These are phyloP conservation scores for Xanthostigma xanthostigma DNA, from an alignment of 2,888 invertebrate species.

Conservation along the genomic window DNA sequence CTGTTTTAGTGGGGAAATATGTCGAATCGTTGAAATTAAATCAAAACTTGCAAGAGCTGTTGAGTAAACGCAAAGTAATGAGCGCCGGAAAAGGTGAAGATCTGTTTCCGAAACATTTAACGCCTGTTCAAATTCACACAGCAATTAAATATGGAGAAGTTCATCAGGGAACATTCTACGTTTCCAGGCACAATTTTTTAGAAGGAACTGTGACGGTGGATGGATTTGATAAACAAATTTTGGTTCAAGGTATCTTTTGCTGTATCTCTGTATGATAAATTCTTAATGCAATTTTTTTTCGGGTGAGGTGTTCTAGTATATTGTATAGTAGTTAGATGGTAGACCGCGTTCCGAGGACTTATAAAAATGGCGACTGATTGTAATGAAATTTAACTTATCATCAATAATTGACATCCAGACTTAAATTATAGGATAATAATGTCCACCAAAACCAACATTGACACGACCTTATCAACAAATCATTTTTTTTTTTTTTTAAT, in stretches of 20 bases:
- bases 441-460: too few species aligned
- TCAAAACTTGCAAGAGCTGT: slow-evolving; percentile 63
- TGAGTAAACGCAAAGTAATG: slow-evolving; percentile 51
- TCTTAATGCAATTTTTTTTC: too few species aligned
- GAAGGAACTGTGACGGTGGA: slow-evolving; percentile 80
- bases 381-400: too few species aligned
- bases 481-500: too few species aligned
- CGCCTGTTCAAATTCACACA: slow-evolving; percentile 57
- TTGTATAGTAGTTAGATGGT: too few species aligned
- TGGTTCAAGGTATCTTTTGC: slow-evolving; percentile 48
- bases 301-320: too few species aligned
- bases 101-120: slow-evolving; percentile 72
- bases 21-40: slow-evolving; percentile 50
- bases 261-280: too few species aligned
- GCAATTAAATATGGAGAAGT: slow-evolving; percentile 65
- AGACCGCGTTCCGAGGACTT: too few species aligned
- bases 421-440: too few species aligned
- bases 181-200: slow-evolving; percentile 85
- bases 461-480: too few species aligned
- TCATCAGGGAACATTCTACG: slow-evolving; percentile 67
- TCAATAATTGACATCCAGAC: too few species aligned
- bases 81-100: slow-evolving; percentile 44
- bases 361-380: too few species aligned
- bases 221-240: slow-evolving; percentile 63
- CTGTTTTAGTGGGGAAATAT: slow-evolving; percentile 53